Conservation (phyloP, 2,888 invertebrate species). For the Antitype chi region DNA sequence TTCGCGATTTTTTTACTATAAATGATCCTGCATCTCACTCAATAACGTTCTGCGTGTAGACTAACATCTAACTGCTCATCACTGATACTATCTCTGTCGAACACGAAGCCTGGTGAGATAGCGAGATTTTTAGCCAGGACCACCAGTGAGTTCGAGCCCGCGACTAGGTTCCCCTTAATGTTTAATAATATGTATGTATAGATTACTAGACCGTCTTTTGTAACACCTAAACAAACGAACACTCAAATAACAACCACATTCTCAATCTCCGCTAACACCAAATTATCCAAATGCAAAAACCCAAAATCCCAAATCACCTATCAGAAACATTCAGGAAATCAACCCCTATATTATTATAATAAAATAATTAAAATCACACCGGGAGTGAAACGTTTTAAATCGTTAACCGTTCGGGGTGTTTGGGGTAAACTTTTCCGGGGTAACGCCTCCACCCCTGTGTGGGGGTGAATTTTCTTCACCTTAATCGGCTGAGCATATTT, state of each 20-base stretch:
- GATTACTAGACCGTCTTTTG: not conserved
- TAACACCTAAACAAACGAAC: not conserved
- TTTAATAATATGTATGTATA: no score
- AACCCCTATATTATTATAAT: constrained; percentile 62
- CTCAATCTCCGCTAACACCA: constrained; percentile 6
- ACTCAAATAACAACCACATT: not conserved
- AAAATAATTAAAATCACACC: constrained; percentile 76
- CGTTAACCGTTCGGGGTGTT: constrained; percentile 64
- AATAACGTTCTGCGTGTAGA: no score
- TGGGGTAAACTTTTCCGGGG: constrained; percentile 72
- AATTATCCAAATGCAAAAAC: constrained; percentile 23
- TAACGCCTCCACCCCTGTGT: constrained; percentile 69
- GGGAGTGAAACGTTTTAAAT: constrained; percentile 68
- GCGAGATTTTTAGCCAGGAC: no score
- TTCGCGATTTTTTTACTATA: no score
- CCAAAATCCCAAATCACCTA: constrained; percentile 37
- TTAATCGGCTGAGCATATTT: constrained; percentile 64
- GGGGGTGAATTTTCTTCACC: constrained; percentile 62
- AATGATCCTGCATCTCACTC: no score
- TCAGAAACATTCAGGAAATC: constrained; percentile 46
- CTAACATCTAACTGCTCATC: no score
- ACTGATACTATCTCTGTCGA: no score
- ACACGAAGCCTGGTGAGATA: no score
- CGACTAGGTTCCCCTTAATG: no score
- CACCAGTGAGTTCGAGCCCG: no score